Evolutionary conservation across 2,888 invertebrate genomes (phyloP).

Genomic region (Caenorhabditis virilis): DNA sequence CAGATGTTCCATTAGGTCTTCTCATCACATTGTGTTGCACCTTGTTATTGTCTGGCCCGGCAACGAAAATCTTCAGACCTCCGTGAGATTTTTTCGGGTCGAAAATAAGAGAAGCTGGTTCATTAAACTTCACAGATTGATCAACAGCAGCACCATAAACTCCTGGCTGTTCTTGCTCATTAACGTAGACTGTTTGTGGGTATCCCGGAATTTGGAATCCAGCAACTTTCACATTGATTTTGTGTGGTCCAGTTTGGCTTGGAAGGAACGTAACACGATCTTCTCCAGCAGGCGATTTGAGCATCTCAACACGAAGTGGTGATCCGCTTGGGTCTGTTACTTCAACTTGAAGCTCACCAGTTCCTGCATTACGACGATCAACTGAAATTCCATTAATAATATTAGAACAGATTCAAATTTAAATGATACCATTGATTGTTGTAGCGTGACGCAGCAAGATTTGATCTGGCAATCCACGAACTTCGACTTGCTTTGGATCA

Average conservation of each 20-base stretch:
- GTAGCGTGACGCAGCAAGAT: slow-evolving; percentile 58
- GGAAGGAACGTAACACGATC: slow-evolving; percentile 65
- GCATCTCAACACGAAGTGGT: slow-evolving; percentile 54
- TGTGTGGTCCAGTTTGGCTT: slow-evolving; percentile 61
- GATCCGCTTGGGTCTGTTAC: slow-evolving; percentile 62
- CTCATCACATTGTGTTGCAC: slow-evolving; percentile 62
- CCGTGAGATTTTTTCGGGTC: slow-evolving; percentile 69
- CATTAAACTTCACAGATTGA: slow-evolving; percentile 69
- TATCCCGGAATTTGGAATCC: slow-evolving; percentile 66
- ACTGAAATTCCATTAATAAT: no score
- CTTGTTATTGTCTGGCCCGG: slow-evolving; percentile 48
- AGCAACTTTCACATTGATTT: slow-evolving; percentile 58
- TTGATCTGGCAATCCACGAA: slow-evolving; percentile 50
- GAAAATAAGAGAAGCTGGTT: slow-evolving; percentile 71
- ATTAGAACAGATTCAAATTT: not conserved
- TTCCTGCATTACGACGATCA: slow-evolving; percentile 62
- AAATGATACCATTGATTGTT: slow-evolving; percentile 42
- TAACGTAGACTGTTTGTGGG: slow-evolving; percentile 58
- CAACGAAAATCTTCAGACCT: slow-evolving; percentile 63
- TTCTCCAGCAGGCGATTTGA: slow-evolving; percentile 55
- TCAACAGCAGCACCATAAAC: slow-evolving; percentile 72
- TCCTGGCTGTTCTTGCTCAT: slow-evolving; percentile 57
- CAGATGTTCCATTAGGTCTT: slow-evolving; percentile 53
- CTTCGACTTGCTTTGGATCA: slow-evolving; percentile 72
- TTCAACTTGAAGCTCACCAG: slow-evolving; percentile 60